Evolutionary conservation across 2,888 invertebrate genomes (phyloP), one percentile per base, ranked within the genome.

Genomic region (Tuta absoluta): DNA sequence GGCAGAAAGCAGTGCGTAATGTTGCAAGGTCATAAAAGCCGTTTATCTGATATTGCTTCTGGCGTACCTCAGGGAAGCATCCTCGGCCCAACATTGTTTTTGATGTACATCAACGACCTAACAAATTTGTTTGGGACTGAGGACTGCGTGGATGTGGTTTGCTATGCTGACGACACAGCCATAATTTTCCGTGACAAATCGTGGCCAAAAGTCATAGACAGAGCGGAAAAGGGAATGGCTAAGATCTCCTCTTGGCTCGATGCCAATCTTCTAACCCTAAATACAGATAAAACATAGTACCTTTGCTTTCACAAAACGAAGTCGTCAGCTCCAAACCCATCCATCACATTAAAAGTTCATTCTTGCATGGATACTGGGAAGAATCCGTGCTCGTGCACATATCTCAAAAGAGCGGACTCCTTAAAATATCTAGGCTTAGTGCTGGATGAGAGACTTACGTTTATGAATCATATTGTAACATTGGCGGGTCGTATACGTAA

Each of bases 81-180:
- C 41, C 41, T 41, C 14, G 41, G n/a, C n/a, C n/a, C n/a, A n/a
- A n/a, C n/a, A n/a, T n/a, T n/a, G n/a, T n/a, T n/a, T n/a, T n/a
- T n/a, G 12, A 41, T 41, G 41, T 41, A 41, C 41, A 41, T 41
- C 11, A 41, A 41, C 14, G 41, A 41, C 12, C 5, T 41, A 10
- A 41, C 41, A 41, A 14, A 41, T 14, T 14, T 41, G 3, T 41
- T 41, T 12, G 41, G 41, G 11, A 2, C 41, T 3, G 14, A 41
- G 41, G 41, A 41, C 11, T 2, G 12, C 2, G 14, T 41, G 5
- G 41, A 41, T 10, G 41, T 41, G 11, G 14, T 41, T 14, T 41
- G 41, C 14, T 41, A 41, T 41, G 41, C 41, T 41, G 41, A 41
- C 41, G 41, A 41, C 41, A 41, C 41, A 10, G 41, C 41, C 41